These are phyloP conservation scores for Meriones unguiculatus DNA, from an alignment of 2,113 vertebrate genomes.

Conservation along the genomic window DNA sequence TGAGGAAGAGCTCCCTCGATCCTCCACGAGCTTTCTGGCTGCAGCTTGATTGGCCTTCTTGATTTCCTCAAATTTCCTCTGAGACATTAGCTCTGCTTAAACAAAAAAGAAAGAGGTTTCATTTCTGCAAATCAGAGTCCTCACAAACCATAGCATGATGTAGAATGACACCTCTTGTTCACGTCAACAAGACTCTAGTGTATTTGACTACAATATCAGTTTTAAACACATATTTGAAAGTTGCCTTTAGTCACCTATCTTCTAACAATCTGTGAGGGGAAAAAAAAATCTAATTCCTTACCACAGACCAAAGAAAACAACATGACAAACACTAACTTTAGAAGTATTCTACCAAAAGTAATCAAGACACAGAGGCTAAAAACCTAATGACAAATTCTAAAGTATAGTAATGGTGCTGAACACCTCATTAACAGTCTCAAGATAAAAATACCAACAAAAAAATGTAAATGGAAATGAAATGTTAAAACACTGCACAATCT, in stretches of 20 bases:
- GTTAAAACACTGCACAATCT: neutral
- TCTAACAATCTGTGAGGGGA: neutral
- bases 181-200: neutral
- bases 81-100: slow-evolving; percentile 86
- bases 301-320: neutral
- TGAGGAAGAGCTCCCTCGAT: slow-evolving; percentile 91
- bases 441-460: slow-evolving; percentile 39
- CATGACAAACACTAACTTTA: slow-evolving; percentile 39
- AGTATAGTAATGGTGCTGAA: neutral
- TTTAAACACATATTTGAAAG: slow-evolving; percentile 41
- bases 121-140: slow-evolving; percentile 22
- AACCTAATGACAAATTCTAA: neutral
- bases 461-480: neutral
- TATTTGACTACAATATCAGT: neutral
- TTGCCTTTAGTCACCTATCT: neutral
- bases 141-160: neutral
- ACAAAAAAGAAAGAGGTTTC: slow-evolving; percentile 48
- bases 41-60: slow-evolving; percentile 93
- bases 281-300: slow-evolving; percentile 53
- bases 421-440: slow-evolving; percentile 10
- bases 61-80: slow-evolving; percentile 96
- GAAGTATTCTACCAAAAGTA: slow-evolving; percentile 13
- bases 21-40: slow-evolving; percentile 92
- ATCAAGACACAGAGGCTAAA: slow-evolving; percentile 2
- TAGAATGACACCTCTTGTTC: neutral